Conservation (phyloP, 2,888 invertebrate species). For the Pilophorus perplexus region DNA sequence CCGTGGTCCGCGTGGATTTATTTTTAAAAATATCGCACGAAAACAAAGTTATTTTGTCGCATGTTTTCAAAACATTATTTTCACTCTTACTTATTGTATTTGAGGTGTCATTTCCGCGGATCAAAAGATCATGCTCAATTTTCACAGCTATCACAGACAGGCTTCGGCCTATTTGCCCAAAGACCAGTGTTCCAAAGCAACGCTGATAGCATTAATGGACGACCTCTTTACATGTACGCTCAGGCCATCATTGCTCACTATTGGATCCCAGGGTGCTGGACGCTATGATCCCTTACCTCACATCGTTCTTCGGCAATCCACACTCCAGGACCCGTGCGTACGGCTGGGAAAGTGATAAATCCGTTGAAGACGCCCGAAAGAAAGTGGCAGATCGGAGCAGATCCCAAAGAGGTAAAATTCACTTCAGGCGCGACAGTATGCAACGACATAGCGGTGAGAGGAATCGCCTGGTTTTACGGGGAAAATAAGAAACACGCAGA, state of each 20-base stretch:
- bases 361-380: conserved; percentile 87
- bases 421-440: conserved; percentile 99
- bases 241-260: conserved; percentile 73
- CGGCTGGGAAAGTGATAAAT: conserved; percentile 97
- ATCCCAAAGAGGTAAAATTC: conserved; percentile 95
- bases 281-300: conserved; percentile 92
- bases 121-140: conserved; percentile 25
- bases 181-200: conserved; percentile 41
- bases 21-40: no score
- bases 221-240: conserved; percentile 93
- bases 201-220: conserved; percentile 56
- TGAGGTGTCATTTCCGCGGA: no score
- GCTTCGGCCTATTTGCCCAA: conserved; percentile 27
- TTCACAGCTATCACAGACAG: conserved; percentile 12
- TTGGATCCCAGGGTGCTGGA: conserved; percentile 96
- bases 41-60: no score
- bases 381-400: conserved; percentile 79
- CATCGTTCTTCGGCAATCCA: conserved; percentile 91
- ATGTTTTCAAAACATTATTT: no score
- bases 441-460: conserved; percentile 96
- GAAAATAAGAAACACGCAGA: conserved; percentile 91
- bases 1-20: no score
- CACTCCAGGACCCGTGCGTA: conserved; percentile 97
- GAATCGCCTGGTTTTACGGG: conserved; percentile 92
- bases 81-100: no score